These are phyloP conservation scores for Acrocyrtus sp. DNA, from an alignment of 2,888 invertebrate genomes.

Conservation along the genomic window DNA sequence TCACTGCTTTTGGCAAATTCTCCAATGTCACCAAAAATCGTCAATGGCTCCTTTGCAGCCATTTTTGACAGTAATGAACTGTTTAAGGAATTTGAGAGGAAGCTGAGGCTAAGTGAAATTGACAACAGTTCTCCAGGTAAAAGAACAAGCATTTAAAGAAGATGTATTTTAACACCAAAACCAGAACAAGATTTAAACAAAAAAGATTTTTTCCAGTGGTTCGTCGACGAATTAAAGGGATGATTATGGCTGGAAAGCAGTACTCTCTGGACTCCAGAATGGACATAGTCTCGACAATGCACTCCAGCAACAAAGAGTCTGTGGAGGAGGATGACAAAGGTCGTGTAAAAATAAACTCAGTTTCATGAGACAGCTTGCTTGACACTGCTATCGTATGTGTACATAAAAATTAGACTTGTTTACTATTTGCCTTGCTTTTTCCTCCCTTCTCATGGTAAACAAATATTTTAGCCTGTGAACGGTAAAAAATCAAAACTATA, in stretches of 20 bases:
- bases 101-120: slow-evolving; percentile 77
- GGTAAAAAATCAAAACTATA: slow-evolving; percentile 5
- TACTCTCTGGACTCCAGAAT: slow-evolving; percentile 91
- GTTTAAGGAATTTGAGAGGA: slow-evolving; percentile 78
- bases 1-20: slow-evolving; percentile 93
- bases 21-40: slow-evolving; percentile 96
- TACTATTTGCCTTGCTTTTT: slow-evolving; percentile 22
- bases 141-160: not conserved
- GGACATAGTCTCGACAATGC: slow-evolving; percentile 75
- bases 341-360: slow-evolving; percentile 49
- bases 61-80: slow-evolving; percentile 83
- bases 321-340: slow-evolving; percentile 58
- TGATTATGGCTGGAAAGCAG: slow-evolving; percentile 85
- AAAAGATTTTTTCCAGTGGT: slow-evolving; percentile 71
- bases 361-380: slow-evolving; percentile 32
- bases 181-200: not conserved
- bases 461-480: not conserved
- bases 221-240: slow-evolving; percentile 85
- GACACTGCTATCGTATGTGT: too few relatives aligned
- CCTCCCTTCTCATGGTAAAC: slow-evolving; percentile 10
- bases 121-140: slow-evolving; percentile 82
- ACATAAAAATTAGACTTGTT: too few relatives aligned
- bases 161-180: not conserved
- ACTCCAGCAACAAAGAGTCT: slow-evolving; percentile 41
- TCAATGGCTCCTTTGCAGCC: slow-evolving; percentile 90